phyloP scores from a whole-genome alignment of 2,797 vertebrate genomes.

The Falco naumanni region DNA sequence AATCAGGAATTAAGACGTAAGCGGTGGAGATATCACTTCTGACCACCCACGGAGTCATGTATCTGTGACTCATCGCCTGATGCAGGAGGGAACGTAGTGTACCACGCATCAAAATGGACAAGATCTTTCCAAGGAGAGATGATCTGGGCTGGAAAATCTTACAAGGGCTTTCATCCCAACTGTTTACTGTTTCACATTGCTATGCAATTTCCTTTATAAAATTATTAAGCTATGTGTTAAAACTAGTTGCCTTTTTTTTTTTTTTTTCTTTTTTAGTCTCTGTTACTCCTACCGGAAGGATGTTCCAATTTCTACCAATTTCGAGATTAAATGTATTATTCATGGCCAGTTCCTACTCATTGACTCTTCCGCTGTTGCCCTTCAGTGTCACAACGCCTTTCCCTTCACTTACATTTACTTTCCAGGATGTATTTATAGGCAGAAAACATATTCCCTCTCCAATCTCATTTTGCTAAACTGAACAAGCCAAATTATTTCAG shows the following conservation, averaged over 20 bases:
- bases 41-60: conserved; percentile 68
- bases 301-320: conserved; percentile 31
- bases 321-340: conserved; percentile 30
- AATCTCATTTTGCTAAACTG: background rate
- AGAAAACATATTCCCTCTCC: conserved; percentile 16
- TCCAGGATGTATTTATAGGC: conserved; percentile 37
- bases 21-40: conserved; percentile 54
- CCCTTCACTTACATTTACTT: background rate
- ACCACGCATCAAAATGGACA: conserved; percentile 52
- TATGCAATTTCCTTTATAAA: background rate
- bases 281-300: conserved; percentile 33
- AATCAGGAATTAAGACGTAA: conserved; percentile 57
- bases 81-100: conserved; percentile 40
- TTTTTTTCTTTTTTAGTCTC: background rate
- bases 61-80: conserved; percentile 58
- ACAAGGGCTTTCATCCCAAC: background rate
- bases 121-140: conserved; percentile 24
- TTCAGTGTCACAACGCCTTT: background rate
- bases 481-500: background rate
- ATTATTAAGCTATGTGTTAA: background rate
- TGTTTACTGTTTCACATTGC: background rate
- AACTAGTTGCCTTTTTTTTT: background rate
- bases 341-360: conserved; percentile 31
- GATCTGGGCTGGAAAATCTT: background rate
- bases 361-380: conserved; percentile 14